Base-by-base conservation (phyloP, 2,113 vertebrate genomes). In the Heptranchias perlo region DNA sequence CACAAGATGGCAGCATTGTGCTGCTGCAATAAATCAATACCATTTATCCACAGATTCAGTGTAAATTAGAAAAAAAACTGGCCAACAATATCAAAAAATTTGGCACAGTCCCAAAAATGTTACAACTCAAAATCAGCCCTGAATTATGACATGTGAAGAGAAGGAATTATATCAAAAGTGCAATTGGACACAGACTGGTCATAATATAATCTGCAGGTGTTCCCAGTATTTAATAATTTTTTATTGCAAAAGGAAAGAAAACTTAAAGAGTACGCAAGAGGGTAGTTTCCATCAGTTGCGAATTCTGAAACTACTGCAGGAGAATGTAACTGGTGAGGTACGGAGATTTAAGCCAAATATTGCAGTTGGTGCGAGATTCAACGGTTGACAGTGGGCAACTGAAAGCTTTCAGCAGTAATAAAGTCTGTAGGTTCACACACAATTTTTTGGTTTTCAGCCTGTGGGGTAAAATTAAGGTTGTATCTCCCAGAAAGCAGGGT, bases 1-100 rank as follows among this genome's bases (percentile, higher is more conserved):
- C 93, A 94, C 93, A 94, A 94, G 93, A 23, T 94, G 64, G 64
- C 93, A 31, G 61, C 39, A 47, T 47, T 65, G 62, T 94, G 35
- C 93, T 49, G 93, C 64, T 94, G 61, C 39, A 65, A 16, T 94
- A 47, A 47, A 82, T 82, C 39, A 21, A 82, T 14, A 39, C 18
- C 23, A 10, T 49, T 67, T 28, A 11, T 28, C 10, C 23, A 58
- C 52, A 54, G 61, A 16, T 91, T 58, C 52, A 91, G 13, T 61
- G 11, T 10, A 47, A 94, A n/a, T 23, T 49, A 49, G 13, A n/a
- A 61, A 52, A 61, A 52, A 87, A 58, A 2, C 14, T 61, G 87
- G 52, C 13, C 87, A 91, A 58, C 52, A 87, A 87, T 91, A 31
- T 91, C 52, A 35, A 92, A 61, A 28, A 49, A 0, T 7, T 49